Evolutionary conservation across 1,140 invertebrate species (phyloP).

Genomic region (Thaumatotibia leucotreta): DNA sequence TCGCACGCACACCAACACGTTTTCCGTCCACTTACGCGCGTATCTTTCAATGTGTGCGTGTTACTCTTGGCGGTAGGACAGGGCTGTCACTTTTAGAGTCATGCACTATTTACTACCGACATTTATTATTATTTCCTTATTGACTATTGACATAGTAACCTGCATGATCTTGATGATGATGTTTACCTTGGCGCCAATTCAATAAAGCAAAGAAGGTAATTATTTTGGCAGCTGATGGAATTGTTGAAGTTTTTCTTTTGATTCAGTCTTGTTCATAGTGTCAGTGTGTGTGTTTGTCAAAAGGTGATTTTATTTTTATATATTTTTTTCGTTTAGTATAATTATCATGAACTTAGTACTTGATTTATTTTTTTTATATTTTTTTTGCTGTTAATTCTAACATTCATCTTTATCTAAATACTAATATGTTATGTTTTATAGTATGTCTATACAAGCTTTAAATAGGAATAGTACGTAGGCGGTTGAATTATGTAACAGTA

Average conservation of each 20-base stretch:
- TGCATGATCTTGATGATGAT: slow-evolving; percentile 5
- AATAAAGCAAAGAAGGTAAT: slow-evolving; percentile 13
- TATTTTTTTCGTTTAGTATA: neutral
- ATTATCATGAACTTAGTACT: neutral
- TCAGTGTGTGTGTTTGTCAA: slow-evolving; percentile 2
- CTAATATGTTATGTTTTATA: no score
- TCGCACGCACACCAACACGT: neutral
- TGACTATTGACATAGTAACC: slow-evolving; percentile 14
- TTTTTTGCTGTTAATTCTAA: neutral
- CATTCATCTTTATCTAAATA: no score
- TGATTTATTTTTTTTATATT: neutral
- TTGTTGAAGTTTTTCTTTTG: slow-evolving; percentile 11
- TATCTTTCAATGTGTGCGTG: neutral
- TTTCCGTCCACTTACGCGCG: neutral
- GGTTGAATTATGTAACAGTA: no score
- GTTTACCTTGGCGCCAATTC: slow-evolving; percentile 15
- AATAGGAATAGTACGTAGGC: no score
- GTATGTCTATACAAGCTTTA: no score
- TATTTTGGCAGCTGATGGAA: neutral
- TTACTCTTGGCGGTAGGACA: neutral
- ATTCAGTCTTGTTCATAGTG: slow-evolving; percentile 19
- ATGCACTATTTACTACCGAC: slow-evolving; percentile 15
- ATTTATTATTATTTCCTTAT: slow-evolving; percentile 15
- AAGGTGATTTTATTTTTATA: slow-evolving; percentile 5
- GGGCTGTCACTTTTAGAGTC: neutral